Evolutionary conservation across 1,140 invertebrate species (phyloP), one percentile per base, ranked within the genome.

Genomic region (Drosophila mauritiana): DNA sequence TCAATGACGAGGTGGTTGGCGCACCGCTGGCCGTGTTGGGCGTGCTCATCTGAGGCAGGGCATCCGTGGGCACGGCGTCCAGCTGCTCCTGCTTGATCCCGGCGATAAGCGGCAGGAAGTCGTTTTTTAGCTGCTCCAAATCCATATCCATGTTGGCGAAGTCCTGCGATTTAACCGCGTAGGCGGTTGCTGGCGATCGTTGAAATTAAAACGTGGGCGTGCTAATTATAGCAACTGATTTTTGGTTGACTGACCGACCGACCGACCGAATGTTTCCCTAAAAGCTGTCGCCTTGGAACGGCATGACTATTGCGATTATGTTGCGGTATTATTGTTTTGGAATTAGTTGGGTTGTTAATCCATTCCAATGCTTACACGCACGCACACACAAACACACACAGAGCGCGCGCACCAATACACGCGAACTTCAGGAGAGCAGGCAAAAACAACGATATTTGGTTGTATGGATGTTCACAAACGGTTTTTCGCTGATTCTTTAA

Each of bases 71-170:
- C 20, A 75, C 81, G 2, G 78, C 79, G 57, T 92, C 91, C 61
- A 92, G 51, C 57, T 88, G 91, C 67, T 92, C 91, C 73, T 92
- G 91, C 43, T 92, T 92, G 49, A 92, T 92, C 31, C 86, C 75
- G 27, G 84, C 70, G 37, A 92, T 78, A 4, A 92, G 58, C 2
- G 91, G 91, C 69, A 92, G 56, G 43, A 92, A 92, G 49, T 92
- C 91, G 74, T 80, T 92, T 64, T 92, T 91, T 0, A 92, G 65
- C 52, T 91, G 91, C 51, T 92, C 88, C 61, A 92, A 62, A 42
- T 92, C 91, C 59, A 92, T 64, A 73, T 92, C 91, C 91, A 92
- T 92, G 5, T 34, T 13, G 27, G n/a, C 59, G 46, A 78, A 46
- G 68, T 77, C 45, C 45, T 59, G 20, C 39, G 31, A 20, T 34